These are phyloP conservation scores for Lasaia peninsularis DNA, from an alignment of 1,140 invertebrate genomes.

Conservation along the genomic window DNA sequence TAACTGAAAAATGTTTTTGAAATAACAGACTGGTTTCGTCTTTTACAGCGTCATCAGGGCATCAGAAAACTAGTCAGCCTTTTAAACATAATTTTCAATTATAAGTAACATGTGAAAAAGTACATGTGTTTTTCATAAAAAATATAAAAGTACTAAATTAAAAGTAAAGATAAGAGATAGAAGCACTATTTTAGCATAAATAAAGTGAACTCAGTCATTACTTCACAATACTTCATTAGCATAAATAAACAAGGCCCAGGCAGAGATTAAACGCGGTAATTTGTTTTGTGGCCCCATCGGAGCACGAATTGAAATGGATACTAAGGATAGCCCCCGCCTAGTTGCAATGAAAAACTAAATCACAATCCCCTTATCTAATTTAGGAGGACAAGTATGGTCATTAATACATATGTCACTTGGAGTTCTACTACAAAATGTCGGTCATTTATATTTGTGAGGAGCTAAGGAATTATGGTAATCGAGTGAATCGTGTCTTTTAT, in stretches of 20 bases:
- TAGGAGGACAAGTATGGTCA: conserved; percentile 72
- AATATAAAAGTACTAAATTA: background rate
- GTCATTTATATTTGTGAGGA: conserved; percentile 68
- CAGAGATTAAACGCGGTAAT: conserved; percentile 40
- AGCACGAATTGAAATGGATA: conserved; percentile 28
- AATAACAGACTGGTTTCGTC: too few species aligned
- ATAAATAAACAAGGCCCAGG: conserved; percentile 42
- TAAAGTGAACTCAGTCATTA: conserved; percentile 15
- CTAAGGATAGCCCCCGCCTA: conserved; percentile 31
- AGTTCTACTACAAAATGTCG: conserved; percentile 71
- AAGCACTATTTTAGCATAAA: conserved; percentile 10
- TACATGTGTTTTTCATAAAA: background rate
- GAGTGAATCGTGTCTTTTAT: conserved; percentile 72
- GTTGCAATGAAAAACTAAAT: conserved; percentile 71
- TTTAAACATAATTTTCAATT: too few species aligned
- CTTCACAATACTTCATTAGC: conserved; percentile 36
- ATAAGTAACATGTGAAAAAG: too few species aligned
- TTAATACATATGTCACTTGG: conserved; percentile 74
- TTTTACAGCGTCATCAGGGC: too few species aligned
- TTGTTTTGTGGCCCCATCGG: conserved; percentile 31
- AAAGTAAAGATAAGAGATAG: background rate
- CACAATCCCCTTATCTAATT: conserved; percentile 69
- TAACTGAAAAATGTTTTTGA: too few species aligned
- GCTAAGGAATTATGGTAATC: conserved; percentile 73
- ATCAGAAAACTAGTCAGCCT: too few species aligned